Base-by-base conservation (phyloP, 2,113 vertebrate species). In the Pantherophis guttatus region DNA sequence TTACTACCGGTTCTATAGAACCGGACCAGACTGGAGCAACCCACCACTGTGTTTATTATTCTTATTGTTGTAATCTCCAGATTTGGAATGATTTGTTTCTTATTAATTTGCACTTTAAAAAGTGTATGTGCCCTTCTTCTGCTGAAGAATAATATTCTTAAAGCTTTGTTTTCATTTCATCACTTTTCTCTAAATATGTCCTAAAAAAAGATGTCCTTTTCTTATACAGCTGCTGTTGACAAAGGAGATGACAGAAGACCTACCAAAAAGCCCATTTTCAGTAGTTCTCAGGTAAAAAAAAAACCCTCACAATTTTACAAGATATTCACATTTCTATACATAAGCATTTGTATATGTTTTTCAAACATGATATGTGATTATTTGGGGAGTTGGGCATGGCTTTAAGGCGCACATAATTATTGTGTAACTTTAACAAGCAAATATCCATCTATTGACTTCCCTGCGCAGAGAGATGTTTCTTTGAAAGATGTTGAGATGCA, bases 161-260 rank as follows among this genome's bases (percentile, higher is more conserved):
- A 26, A 10, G 8, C 15, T 54, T 65, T 58, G 17, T 50, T 65
- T 53, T 21, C 88, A 44, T 65, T 86, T n/a, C 9, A 85, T 58
- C 5, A 6, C 48, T 85, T 86, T 33, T 57, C 9, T 91, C n/a
- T 50, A 81, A 81, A 44, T 86, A 48, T 89, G 87, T 95, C 86
- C 94, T 91, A 88, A 94, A 96, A 95, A 96, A 95, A 44, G 91
- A 59, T 95, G 92, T 96, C 90, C 0, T 96, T 95, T 97, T 92
- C 90, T 96, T 94, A 94, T 95, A 81, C 97, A 99, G 99, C 98
- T 97, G 98, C 99, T 95, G 98, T 99, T 98, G 99, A 99, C 98
- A 99, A 98, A 96, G 99, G 99, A 92, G 99, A 99, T 98, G 98
- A 98, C 96, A 97, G 98, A 97, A 98, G 98, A 97, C 98, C 99